These are phyloP conservation scores for Otis tarda DNA, from an alignment of 2,113 vertebrate genomes.

Conservation along the genomic window DNA sequence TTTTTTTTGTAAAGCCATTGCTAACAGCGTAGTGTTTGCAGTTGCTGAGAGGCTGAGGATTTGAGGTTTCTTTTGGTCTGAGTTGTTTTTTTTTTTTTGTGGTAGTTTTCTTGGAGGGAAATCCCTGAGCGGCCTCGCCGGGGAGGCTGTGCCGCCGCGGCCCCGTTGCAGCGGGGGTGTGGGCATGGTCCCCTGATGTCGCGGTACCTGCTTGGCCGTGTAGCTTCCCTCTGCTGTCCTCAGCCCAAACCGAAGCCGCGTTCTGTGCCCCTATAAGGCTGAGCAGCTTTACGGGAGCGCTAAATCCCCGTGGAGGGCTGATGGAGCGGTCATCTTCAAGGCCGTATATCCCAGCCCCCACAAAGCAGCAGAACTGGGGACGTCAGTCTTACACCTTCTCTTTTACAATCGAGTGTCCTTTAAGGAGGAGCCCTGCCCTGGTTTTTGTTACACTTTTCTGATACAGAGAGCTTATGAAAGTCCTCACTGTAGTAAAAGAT, in stretches of 20 bases:
- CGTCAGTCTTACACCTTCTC: not conserved
- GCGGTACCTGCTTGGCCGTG: accelerated
- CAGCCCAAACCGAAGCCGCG: not conserved
- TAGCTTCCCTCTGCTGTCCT: not conserved
- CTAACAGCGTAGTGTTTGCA: not conserved
- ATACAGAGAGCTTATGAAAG: not conserved
- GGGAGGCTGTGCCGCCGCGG: not conserved
- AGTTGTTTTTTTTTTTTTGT: not conserved
- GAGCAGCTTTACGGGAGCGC: not conserved
- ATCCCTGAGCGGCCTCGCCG: accelerated
- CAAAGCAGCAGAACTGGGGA: not conserved
- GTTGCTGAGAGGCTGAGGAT: not conserved
- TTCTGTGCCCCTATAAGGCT: not conserved
- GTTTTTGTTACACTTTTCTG: not conserved
- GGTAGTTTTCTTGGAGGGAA: not conserved
- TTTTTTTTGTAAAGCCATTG: not conserved
- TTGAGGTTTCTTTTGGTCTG: not conserved
- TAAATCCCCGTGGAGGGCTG: not conserved
- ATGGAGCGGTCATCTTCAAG: not conserved
- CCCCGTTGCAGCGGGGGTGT: accelerated
- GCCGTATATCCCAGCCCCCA: not conserved
- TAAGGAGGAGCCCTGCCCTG: not conserved
- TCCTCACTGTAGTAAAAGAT: not conserved
- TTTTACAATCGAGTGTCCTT: not conserved
- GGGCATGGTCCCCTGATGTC: accelerated